Base-by-base conservation (phyloP, 2,888 invertebrate genomes). In the Rotaria magnacalcarata region DNA sequence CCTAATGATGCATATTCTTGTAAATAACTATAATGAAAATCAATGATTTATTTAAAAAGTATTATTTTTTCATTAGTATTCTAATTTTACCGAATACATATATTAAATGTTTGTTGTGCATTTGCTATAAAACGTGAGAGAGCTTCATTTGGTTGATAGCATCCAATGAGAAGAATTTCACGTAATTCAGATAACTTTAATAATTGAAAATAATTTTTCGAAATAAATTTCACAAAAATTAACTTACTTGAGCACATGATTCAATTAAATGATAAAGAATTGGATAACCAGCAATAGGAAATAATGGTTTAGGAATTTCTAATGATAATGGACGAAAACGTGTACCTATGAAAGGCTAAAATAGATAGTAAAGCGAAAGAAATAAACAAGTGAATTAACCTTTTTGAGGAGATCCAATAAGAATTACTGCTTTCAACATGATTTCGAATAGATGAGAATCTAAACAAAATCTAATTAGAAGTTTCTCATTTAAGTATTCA, bases 181-280 rank as follows among this genome's bases (percentile, higher is more conserved):
- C 94, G 94, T 88, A 98, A 93, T 87, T 94, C 94, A 43, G 94
- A 92, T 43, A 97, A 92, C 90, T 92, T 94, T 93, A 52, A 11
- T 24, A 54, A 34, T 27, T 85, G 21, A 50, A 43, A 11, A 21
- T 10, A 14, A 7, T 75, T 43, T 43, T 19, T 43, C 43, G 8
- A 3, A 24, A 2, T 27, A 43, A 10, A 16, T 27, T 10, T 1
- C n/a, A 47, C 52, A 58, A 86, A 74, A 43, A 50, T 85, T 2
- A 86, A n/a, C 24, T 87, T 47, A 92, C 91, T 89, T 91, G 89
- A 84, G 90, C 89, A 89, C 97, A 96, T 84, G 97, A 96, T 91
- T 97, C 96, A 85, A 99, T 96, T 90, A 97, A 96, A 90, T 99
- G 98, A 90, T 98, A 96, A 87, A 99, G 95, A 87, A 98, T 93